Evolutionary conservation across 2,888 invertebrate genomes (phyloP), one percentile per base, ranked within the genome.

Genomic region (Orthosia incerta): DNA sequence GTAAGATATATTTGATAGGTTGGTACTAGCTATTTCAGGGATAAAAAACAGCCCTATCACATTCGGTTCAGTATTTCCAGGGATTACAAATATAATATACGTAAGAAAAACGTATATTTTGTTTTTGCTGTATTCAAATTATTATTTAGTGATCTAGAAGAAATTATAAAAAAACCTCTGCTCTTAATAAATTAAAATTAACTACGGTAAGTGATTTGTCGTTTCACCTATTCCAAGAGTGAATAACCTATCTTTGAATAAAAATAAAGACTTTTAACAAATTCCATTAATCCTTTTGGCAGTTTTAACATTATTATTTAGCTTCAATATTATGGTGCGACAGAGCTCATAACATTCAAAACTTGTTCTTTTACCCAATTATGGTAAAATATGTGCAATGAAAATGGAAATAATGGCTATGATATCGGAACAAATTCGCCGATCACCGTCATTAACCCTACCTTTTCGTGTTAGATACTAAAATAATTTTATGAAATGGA

Each of bases 221-320:
- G 55, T 68, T 59, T 23, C 20, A 53, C 67, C 61, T 59, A 66
- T 73, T 73, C 31, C 1, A 66, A 71, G 48, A 73, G 77, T 73
- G 48, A 81, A 82, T 70, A 79, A 82, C 79, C 79, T 77, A 77
- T 26, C 57, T 74, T 63, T 48, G 16, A 55, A 57, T 51, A 46
- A 53, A 67, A 71, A 66, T 23, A 55, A 48, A 23, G 50, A 46
- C 74, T 56, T 72, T 61, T 60, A 62, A 64, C 26, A 23, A 76
- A 72, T 59, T 71, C 62, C 46, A 26, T 56, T 66, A 56, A 71
- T 74, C 51, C 39, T 73, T 71, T 66, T 48, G 18, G 45, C 15
- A 64, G 39, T 67, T 71, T 73, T n/a, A n/a, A n/a, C n/a, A 59
- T 73, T 65, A 55, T 63, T 65, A 45, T 45, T 74, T 65, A 53